Percentiles rank a stretch among this genome's conserved stretches.
These are phyloP conservation scores for Megalurothrips usitatus DNA, from an alignment of 2,888 invertebrate genomes.

Conservation along the genomic window DNA sequence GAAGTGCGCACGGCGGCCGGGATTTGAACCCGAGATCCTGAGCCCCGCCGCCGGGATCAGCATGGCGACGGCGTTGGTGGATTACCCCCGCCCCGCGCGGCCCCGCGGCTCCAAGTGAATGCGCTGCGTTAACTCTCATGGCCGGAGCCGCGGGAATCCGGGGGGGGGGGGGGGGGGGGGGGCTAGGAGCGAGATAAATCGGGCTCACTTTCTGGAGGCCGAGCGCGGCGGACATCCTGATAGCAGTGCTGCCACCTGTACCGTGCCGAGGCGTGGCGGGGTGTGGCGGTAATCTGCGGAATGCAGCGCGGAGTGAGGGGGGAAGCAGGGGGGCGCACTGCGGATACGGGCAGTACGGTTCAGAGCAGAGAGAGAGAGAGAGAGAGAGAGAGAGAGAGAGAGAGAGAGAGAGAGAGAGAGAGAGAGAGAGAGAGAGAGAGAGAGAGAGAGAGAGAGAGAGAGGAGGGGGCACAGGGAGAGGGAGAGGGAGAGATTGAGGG, in stretches of 20 bases:
- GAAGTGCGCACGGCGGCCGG: too few species aligned
- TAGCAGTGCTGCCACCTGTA: neutral
- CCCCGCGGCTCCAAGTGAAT: too few species aligned
- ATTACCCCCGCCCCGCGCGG: neutral
- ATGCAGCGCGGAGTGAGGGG: neutral
- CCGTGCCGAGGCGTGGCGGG: neutral
- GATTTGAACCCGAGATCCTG: too few species aligned
- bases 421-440: slow-evolving; percentile 11
- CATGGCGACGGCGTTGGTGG: too few species aligned
- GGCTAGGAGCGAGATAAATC: neutral
- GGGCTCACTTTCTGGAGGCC: too few species aligned
- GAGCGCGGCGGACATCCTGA: too few species aligned
- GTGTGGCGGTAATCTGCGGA: neutral
- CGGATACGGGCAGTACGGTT: neutral
- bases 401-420: neutral
- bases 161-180: slow-evolving; percentile 13
- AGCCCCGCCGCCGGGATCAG: too few species aligned
- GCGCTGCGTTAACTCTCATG: neutral
- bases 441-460: slow-evolving; percentile 11
- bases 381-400: neutral
- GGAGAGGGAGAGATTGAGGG: neutral
- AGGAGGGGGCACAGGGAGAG: neutral
- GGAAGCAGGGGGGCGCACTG: neutral
- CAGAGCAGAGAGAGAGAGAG: neutral
- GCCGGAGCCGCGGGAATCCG: neutral